Conservation (phyloP, 2,888 invertebrate species). For the Drosophila monieri region DNA sequence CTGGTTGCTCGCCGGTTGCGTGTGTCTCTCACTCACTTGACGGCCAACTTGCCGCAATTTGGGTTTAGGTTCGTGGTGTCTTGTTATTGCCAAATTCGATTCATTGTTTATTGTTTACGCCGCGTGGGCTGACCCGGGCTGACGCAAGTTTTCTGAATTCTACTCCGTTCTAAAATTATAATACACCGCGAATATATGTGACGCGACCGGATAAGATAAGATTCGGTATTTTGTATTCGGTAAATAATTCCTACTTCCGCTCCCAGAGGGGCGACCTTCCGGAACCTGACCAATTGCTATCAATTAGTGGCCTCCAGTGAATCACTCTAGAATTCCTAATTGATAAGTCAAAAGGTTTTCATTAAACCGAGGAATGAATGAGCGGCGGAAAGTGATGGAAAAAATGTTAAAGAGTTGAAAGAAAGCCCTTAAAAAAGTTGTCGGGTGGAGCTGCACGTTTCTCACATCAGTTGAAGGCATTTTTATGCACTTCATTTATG, state of each 20-base stretch:
- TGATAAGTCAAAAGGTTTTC: constrained; percentile 61
- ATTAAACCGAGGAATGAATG: constrained; percentile 39
- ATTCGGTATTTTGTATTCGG: constrained; percentile 9
- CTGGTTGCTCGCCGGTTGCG: constrained; percentile 2
- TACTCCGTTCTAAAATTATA: constrained; percentile 57
- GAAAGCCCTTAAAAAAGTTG: constrained; percentile 38
- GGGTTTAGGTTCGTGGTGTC: constrained; percentile 36
- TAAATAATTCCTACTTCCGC: constrained; percentile 43
- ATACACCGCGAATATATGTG: constrained; percentile 41
- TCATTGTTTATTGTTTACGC: constrained; percentile 36
- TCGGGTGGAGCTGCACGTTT: constrained; percentile 15
- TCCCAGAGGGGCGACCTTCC: constrained; percentile 52
- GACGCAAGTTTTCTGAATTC: constrained; percentile 65
- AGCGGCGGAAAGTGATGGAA: constrained; percentile 3
- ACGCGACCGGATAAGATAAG: constrained; percentile 59
- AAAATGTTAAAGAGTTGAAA: background rate
- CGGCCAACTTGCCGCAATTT: constrained; percentile 58
- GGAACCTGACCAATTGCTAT: constrained; percentile 45
- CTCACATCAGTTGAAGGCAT: constrained; percentile 44
- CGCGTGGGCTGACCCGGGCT: constrained; percentile 59
- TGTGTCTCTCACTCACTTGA: constrained; percentile 30
- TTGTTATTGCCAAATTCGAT: constrained; percentile 36
- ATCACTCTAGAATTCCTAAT: constrained; percentile 56
- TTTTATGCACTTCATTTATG: constrained; percentile 59
- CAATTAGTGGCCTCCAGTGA: constrained; percentile 44